A percentile compares a stretch with the other conserved stretches of the same genome.
Evolutionary conservation across 2,888 invertebrate species (phyloP).

Genomic region (Rhimphoctona megacephalus): DNA sequence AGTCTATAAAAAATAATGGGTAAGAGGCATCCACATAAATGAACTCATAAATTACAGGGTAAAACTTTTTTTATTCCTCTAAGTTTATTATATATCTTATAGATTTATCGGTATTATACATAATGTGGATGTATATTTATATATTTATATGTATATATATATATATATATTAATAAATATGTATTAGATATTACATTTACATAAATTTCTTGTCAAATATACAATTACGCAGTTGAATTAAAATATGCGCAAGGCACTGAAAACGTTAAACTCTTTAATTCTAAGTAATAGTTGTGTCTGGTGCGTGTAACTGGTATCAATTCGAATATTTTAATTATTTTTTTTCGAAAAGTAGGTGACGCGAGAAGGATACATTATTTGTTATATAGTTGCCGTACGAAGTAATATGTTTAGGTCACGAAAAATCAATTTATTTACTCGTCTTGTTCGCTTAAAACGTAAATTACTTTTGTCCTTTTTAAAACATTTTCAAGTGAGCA

Average conservation of each 20-base stretch:
- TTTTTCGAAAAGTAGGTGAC: conserved; percentile 24
- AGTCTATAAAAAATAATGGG: background rate
- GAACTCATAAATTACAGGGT: conserved; percentile 59
- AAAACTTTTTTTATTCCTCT: conserved; percentile 67
- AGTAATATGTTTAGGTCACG: conserved; percentile 26
- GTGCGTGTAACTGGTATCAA: conserved; percentile 48
- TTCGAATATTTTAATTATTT: conserved; percentile 18
- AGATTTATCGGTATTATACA: conserved; percentile 73
- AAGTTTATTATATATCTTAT: conserved; percentile 65
- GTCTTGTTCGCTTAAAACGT: background rate
- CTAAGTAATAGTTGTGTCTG: conserved; percentile 48
- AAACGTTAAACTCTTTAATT: conserved; percentile 62
- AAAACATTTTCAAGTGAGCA: conserved; percentile 2
- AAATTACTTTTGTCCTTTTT: background rate
- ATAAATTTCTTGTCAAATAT: conserved; percentile 75
- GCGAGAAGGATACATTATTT: conserved; percentile 18
- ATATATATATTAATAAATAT: conserved; percentile 75
- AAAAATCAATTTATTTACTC: background rate
- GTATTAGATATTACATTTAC: conserved; percentile 73
- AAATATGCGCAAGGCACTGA: conserved; percentile 71
- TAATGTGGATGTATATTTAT: conserved; percentile 56
- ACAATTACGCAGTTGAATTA: conserved; percentile 72
- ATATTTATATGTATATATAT: conserved; percentile 23
- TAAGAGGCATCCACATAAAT: background rate
- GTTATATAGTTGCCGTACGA: conserved; percentile 16